A percentile compares a stretch with the other conserved stretches of the same genome.
Conservation (phyloP, 64 coral and sea anemone species). For the Dendrophyllia cribrosa region DNA sequence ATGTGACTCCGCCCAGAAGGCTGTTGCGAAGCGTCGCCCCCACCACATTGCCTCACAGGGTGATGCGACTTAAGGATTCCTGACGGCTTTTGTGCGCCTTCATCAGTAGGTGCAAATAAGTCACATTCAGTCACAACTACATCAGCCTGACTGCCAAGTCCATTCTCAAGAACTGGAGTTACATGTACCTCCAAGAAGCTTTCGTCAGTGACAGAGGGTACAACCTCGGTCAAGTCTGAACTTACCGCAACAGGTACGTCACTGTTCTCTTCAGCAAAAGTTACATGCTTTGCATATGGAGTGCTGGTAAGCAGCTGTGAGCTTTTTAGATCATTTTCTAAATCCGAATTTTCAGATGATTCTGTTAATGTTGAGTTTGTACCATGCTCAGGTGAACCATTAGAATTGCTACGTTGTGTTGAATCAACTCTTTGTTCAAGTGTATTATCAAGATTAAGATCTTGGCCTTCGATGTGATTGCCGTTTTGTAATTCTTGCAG, state of each 20-base stretch:
- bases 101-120: neutral
- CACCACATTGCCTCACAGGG: slow-evolving; percentile 75
- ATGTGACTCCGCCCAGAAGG: neutral
- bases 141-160: neutral
- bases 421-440: neutral
- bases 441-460: slow-evolving; percentile 27
- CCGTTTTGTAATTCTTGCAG: slow-evolving; percentile 59
- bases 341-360: slow-evolving; percentile 79
- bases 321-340: slow-evolving; percentile 54
- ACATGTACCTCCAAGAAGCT: slow-evolving; percentile 16
- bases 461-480: neutral
- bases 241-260: neutral
- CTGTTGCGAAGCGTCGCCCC: slow-evolving; percentile 68
- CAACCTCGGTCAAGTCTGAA: slow-evolving; percentile 19
- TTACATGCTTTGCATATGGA: slow-evolving; percentile 89
- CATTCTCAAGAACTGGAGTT: slow-evolving; percentile 31
- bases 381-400: slow-evolving; percentile 31
- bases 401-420: neutral
- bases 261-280: slow-evolving; percentile 70
- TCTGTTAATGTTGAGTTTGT: slow-evolving; percentile 76
- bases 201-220: slow-evolving; percentile 6
- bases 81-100: neutral
- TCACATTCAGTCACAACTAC: neutral
- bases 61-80: slow-evolving; percentile 82
- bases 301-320: slow-evolving; percentile 78